These are phyloP conservation scores for Pseudococcus longispinus DNA, from an alignment of 2,888 invertebrate species.

Conservation along the genomic window DNA sequence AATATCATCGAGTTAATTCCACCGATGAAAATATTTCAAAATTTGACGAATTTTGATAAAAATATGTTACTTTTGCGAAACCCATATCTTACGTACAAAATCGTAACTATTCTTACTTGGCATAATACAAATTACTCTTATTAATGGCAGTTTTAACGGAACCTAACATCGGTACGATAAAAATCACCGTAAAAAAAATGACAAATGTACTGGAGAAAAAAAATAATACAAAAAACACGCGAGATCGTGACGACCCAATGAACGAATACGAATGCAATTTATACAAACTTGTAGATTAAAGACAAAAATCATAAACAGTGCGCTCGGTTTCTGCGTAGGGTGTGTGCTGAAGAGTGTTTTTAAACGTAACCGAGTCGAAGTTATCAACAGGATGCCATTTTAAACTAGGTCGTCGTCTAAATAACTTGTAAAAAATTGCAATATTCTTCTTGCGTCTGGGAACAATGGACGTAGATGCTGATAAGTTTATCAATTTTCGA, in stretches of 20 bases:
- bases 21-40: not conserved
- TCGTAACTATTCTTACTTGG: not conserved
- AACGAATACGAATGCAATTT: constrained; percentile 33
- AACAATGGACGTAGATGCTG: not conserved
- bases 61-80: not conserved
- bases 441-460: not conserved
- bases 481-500: not conserved
- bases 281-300: constrained; percentile 18
- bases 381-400: constrained; percentile 51
- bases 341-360: constrained; percentile 44
- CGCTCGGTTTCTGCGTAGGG: constrained; percentile 31
- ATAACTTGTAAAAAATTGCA: not conserved
- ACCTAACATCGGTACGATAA: not conserved
- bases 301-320: constrained; percentile 30
- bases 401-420: constrained; percentile 40
- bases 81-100: not conserved
- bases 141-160: not conserved
- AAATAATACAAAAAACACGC: not conserved
- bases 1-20: not conserved
- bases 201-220: not conserved
- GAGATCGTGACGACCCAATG: not conserved
- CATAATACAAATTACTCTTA: not conserved
- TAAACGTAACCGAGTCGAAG: constrained; percentile 10
- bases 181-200: not conserved
- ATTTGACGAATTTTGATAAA: not conserved